Base-by-base conservation (phyloP, 37 sponge, comb jelly and placozoan species). In the Haliclona indistincta region DNA sequence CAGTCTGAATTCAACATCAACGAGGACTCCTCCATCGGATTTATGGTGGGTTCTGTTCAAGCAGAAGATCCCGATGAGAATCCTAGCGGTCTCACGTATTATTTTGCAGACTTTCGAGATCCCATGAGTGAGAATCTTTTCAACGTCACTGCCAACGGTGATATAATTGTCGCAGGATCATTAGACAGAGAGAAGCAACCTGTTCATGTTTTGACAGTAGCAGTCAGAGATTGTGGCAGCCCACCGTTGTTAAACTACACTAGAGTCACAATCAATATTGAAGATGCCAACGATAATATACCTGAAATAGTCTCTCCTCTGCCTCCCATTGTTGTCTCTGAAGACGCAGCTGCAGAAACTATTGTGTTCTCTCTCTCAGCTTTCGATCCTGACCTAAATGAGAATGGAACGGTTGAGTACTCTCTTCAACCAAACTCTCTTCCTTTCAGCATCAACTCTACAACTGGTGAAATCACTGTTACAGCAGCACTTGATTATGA, bases 281-380 rank as follows among this genome's bases (percentile, higher is more conserved):
- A 62, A 25, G 94, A 94, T 62, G 60, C 52, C 23, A 86, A 94
- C 61, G 90, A 94, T 56, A 70, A 85, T 63, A 33, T 44, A 20
- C 94, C 90, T 38, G 44, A 30, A 17, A 86, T 94, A 42, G 36
- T 20, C 15, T 38, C 42, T 54, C 53, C 64, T 49, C 34, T 52
- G 19, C 40, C 38, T 13, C 53, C 69, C 0, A 51, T 82, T 22
- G 66, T 62, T 26, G 62, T 94, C 17, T 60, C 77, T 13, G 91
- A 89, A 43, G 56, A 65, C 56, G 47, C 81, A 54, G 29, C 88
- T 1, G 19, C 58, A 30, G 84, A 58, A 3, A 17, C 82, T 0
- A 28, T 62, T 2, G 39, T 94, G 0, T 54, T 74, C 51, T 78
- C 72, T 19, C 33, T 91, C 0, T 40, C 22, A 20, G 83, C 79